Evolutionary conservation across 2,797 vertebrate genomes (phyloP).

Genomic region (Columba guinea): DNA sequence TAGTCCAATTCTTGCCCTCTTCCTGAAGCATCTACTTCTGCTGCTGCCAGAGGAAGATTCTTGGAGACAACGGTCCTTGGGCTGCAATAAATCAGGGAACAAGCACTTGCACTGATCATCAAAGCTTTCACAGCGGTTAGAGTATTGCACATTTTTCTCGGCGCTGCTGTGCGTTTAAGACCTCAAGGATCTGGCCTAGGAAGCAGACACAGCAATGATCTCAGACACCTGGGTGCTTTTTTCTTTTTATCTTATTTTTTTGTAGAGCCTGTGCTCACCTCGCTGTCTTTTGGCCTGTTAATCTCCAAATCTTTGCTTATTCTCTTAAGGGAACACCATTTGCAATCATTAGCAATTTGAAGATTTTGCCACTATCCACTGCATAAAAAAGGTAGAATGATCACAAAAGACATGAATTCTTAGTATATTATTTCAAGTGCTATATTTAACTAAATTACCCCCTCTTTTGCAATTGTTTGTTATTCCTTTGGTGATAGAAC

Average conservation of each 20-base stretch:
- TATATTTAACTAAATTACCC: conserved; percentile 66
- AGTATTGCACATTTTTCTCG: not conserved
- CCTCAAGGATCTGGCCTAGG: not conserved
- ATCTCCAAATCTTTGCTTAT: not conserved
- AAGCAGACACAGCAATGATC: not conserved
- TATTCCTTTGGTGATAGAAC: conserved; percentile 65
- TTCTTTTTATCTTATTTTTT: not conserved
- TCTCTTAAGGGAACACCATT: not conserved
- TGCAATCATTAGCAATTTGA: not conserved
- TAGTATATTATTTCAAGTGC: conserved; percentile 38
- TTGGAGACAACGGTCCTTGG: not conserved
- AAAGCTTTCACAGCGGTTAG: not conserved
- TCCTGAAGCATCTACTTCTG: not conserved
- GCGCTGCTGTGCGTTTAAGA: not conserved
- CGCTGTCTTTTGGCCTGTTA: not conserved
- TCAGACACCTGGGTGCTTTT: not conserved
- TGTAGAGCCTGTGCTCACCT: not conserved
- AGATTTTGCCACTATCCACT: not conserved
- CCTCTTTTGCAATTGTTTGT: conserved; percentile 66
- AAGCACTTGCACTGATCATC: not conserved
- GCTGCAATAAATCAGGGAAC: not conserved
- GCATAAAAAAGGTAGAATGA: conserved; percentile 6
- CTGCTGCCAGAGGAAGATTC: not conserved
- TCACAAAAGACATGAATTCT: not conserved
- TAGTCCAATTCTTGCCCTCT: not conserved